Base-by-base conservation (phyloP, 2,797 vertebrate genomes). In the Falco berigora region DNA sequence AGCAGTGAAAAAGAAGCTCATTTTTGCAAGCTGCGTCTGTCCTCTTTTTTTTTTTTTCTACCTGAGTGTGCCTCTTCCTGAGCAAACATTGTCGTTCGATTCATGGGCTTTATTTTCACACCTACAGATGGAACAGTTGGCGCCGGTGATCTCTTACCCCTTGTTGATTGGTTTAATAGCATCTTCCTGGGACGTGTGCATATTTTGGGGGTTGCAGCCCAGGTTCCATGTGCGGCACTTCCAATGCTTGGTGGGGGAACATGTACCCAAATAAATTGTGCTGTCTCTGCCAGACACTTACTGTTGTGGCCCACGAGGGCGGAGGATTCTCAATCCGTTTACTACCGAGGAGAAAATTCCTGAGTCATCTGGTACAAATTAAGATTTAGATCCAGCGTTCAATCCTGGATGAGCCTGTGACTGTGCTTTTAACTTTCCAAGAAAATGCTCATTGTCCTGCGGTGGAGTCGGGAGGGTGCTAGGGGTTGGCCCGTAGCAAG, bases 291-390 rank as follows among this genome's bases (percentile, higher is more conserved):
- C 72, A 80, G 71, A 34, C 62, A 5, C 23, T 74, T n/a, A 4
- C 38, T 71, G 32, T 15, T 38, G 53, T 30, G 30, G 44, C 63
- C 50, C 36, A 4, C 3, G 44, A 73, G 63, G 50, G 38, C 0
- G 14, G 56, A 77, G 73, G 80, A 42, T 80, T 75, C 72, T 73
- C 59, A 46, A 1, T 63, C 27, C 28, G 1, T 63, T 91, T 67
- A 38, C n/a, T 88, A 3, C 52, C 0, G 0, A 76, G 64, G 82
- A 88, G 85, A 77, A 91, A 71, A 97, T 92, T 90, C 91, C 47
- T 8, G 68, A 90, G 78, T 90, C 89, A 88, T 90, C 85, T 94
- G 82, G 78, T 92, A 56, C 78, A 83, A 90, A 91, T 92, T 79
- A 88, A 55, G 55, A 30, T 75, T 69, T 58, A 76, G 40, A 76